Conservation (phyloP, 2,113 vertebrate genomes). For the Gallinago jamesoni region DNA sequence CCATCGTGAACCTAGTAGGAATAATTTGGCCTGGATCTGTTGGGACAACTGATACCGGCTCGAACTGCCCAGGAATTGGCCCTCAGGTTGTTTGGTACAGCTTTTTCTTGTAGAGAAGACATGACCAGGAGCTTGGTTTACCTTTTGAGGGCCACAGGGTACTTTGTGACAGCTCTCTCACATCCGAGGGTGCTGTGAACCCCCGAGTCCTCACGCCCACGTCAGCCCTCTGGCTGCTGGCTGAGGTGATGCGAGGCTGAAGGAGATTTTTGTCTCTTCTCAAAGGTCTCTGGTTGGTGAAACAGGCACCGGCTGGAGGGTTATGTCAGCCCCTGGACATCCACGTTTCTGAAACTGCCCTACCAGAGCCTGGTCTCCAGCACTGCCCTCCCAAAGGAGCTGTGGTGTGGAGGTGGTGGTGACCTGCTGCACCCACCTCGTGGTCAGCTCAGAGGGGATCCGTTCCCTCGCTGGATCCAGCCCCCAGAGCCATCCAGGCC, state of each 20-base stretch:
- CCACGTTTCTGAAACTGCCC: neutral
- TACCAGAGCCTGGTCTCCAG: neutral
- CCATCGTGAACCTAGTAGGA: accelerated
- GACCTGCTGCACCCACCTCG: accelerated
- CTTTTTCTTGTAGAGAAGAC: neutral
- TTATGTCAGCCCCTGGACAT: accelerated
- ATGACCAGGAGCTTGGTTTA: accelerated
- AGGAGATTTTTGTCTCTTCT: neutral
- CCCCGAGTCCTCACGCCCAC: neutral
- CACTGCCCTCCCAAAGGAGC: neutral
- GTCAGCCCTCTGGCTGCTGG: accelerated
- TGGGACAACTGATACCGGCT: neutral
- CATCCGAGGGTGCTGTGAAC: neutral
- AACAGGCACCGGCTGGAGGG: neutral
- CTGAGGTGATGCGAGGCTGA: neutral
- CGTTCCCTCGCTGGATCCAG: accelerated
- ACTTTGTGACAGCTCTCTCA: neutral
- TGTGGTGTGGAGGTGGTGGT: accelerated
- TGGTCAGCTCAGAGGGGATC: neutral
- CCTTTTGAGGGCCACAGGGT: neutral
- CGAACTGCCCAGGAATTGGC: neutral
- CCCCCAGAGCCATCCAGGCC: neutral
- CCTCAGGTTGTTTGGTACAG: accelerated
- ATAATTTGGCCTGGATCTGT: neutral
- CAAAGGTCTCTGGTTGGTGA: neutral